A percentile compares a stretch with the other conserved stretches of the same genome.
These are phyloP conservation scores for Barbus barbus DNA, from an alignment of 2,113 vertebrate species.

Conservation along the genomic window DNA sequence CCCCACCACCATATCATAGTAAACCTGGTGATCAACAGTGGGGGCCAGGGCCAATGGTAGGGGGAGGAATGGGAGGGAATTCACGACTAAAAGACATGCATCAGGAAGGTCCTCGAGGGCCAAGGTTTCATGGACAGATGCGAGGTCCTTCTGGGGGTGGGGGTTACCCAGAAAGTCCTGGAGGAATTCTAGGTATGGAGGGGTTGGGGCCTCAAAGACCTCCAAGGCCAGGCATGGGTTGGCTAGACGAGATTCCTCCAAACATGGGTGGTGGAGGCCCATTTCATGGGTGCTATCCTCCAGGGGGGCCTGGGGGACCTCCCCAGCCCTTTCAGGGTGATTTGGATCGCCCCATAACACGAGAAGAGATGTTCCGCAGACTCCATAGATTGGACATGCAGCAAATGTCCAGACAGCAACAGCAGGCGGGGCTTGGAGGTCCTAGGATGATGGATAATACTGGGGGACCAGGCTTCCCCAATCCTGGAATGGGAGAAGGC, in stretches of 20 bases:
- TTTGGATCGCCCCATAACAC: slow-evolving; percentile 82
- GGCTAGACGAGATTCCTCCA: slow-evolving; percentile 88
- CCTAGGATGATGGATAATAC: slow-evolving; percentile 77
- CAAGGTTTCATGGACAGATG: slow-evolving; percentile 74
- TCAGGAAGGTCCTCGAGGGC: slow-evolving; percentile 75
- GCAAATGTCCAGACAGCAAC: slow-evolving; percentile 86
- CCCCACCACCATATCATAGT: slow-evolving; percentile 96
- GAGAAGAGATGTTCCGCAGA: slow-evolving; percentile 89
- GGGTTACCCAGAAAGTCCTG: slow-evolving; percentile 86
- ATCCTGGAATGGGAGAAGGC: slow-evolving; percentile 68
- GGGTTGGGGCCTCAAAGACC: slow-evolving; percentile 84
- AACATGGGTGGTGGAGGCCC: slow-evolving; percentile 78
- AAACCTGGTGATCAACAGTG: slow-evolving; percentile 90
- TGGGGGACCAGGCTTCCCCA: slow-evolving; percentile 68
- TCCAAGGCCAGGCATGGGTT: slow-evolving; percentile 84
- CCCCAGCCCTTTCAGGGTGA: slow-evolving; percentile 81
- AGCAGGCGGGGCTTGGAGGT: slow-evolving; percentile 70
- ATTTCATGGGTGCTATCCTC: slow-evolving; percentile 80
- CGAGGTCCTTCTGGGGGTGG: slow-evolving; percentile 80
- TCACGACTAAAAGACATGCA: slow-evolving; percentile 73
- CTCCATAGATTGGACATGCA: slow-evolving; percentile 82
- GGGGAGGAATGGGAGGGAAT: slow-evolving; percentile 70
- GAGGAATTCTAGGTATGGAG: slow-evolving; percentile 85
- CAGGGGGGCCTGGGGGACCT: slow-evolving; percentile 68
- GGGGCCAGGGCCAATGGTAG: slow-evolving; percentile 76